A percentile compares a stretch with the other conserved stretches of the same genome.
Evolutionary conservation across 2,888 invertebrate genomes (phyloP).

Genomic region (Petrolisthes cinctipes): DNA sequence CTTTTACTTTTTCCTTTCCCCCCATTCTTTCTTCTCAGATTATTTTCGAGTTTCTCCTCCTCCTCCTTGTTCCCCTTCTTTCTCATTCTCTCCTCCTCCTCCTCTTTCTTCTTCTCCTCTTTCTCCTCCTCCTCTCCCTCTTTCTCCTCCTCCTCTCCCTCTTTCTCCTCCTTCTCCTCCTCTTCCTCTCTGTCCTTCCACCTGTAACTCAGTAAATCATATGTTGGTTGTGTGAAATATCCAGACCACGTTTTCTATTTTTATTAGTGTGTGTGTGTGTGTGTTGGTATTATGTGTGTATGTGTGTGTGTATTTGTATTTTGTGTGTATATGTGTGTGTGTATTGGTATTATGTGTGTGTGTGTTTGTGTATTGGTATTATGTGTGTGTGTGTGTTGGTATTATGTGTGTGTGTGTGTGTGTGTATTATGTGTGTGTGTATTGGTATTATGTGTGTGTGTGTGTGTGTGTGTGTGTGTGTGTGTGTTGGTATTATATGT

Average conservation of each 20-base stretch:
- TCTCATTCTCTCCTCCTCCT: background rate
- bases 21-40: background rate
- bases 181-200: background rate
- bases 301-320: background rate
- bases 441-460: background rate
- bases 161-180: background rate
- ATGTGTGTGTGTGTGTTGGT: background rate
- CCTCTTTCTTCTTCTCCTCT: background rate
- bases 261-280: background rate
- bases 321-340: background rate
- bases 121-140: background rate
- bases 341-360: background rate
- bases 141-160: background rate
- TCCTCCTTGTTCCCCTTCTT: background rate
- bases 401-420: background rate
- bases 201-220: background rate
- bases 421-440: background rate
- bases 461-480: conserved; percentile 23
- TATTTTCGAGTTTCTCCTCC: background rate
- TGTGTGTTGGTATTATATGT: background rate
- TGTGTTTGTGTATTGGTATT: background rate
- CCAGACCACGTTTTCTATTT: background rate
- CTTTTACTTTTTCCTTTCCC: background rate
- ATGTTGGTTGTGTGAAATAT: background rate
- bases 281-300: background rate